Percentiles rank a stretch among this genome's conserved stretches.
Evolutionary conservation across 2,797 vertebrate species (phyloP).

Genomic region (Myripristis murdjan): DNA sequence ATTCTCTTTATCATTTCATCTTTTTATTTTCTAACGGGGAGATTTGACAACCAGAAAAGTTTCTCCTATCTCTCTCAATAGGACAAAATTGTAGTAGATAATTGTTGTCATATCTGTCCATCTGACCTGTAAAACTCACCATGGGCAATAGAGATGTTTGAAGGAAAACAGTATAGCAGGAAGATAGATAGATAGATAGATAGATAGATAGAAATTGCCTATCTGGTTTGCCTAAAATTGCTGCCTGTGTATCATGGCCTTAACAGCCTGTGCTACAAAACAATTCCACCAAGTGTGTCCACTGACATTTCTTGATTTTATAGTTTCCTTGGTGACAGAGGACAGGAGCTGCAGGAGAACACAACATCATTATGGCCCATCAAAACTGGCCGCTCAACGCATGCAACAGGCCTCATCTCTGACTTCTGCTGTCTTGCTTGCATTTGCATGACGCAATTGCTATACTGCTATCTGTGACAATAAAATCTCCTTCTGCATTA

Average conservation of each 20-base stretch:
- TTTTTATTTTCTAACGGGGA: neutral
- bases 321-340: slow-evolving; percentile 43
- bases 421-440: neutral
- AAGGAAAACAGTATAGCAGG: neutral
- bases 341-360: slow-evolving; percentile 7
- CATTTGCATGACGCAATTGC: neutral
- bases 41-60: too few relatives aligned
- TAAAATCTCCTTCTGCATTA: slow-evolving; percentile 5
- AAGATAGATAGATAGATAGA: neutral
- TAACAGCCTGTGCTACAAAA: neutral
- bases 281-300: neutral
- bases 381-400: slow-evolving; percentile 13
- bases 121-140: neutral
- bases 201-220: slow-evolving; percentile 24
- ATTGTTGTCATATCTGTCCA: neutral
- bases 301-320: slow-evolving; percentile 13
- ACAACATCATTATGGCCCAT: neutral
- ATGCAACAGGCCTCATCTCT: neutral
- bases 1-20: slow-evolving; percentile 13
- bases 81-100: neutral
- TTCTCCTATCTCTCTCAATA: too few relatives aligned
- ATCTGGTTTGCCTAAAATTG: neutral
- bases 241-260: neutral
- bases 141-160: neutral
- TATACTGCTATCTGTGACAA: neutral